phyloP scores from a whole-genome alignment of 1,140 invertebrate genomes.

The Zaprionus camerounensis region DNA sequence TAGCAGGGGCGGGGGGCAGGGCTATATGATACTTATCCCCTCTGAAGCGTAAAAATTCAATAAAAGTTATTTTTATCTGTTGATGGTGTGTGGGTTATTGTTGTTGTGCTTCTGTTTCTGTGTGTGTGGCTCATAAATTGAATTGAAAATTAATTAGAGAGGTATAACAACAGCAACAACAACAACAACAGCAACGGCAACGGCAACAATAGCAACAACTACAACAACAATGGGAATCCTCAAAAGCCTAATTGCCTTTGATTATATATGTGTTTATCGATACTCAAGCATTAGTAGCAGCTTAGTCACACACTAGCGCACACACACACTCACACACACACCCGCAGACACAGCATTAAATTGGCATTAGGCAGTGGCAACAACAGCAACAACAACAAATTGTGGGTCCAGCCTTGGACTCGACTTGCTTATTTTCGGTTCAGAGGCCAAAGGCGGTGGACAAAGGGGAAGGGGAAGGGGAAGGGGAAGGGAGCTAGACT shows the following conservation, averaged over 20 bases:
- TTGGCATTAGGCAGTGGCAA: constrained; percentile 65
- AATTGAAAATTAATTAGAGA: constrained; percentile 72
- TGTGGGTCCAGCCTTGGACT: constrained; percentile 53
- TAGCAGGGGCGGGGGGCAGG: neutral
- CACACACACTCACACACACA: constrained; percentile 24
- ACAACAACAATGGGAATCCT: constrained; percentile 23
- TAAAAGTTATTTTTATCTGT: constrained; percentile 23
- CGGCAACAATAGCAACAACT: neutral
- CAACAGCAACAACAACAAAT: constrained; percentile 43
- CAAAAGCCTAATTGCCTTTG: constrained; percentile 71
- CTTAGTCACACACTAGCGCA: constrained; percentile 47
- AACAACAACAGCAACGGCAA: neutral
- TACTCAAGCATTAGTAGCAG: constrained; percentile 38
- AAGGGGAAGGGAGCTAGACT: neutral
- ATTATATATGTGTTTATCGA: constrained; percentile 64
- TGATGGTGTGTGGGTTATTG: neutral
- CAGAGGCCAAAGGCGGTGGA: neutral
- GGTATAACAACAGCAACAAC: neutral
- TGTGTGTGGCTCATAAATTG: constrained; percentile 49
- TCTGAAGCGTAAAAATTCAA: constrained; percentile 23
- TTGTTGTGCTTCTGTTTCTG: neutral
- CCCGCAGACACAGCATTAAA: constrained; percentile 57
- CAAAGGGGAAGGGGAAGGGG: neutral
- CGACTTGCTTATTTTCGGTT: constrained; percentile 44
- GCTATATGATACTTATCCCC: constrained; percentile 5